Conservation (phyloP, 2,888 invertebrate species). For the Chrysolina oricalcia region DNA sequence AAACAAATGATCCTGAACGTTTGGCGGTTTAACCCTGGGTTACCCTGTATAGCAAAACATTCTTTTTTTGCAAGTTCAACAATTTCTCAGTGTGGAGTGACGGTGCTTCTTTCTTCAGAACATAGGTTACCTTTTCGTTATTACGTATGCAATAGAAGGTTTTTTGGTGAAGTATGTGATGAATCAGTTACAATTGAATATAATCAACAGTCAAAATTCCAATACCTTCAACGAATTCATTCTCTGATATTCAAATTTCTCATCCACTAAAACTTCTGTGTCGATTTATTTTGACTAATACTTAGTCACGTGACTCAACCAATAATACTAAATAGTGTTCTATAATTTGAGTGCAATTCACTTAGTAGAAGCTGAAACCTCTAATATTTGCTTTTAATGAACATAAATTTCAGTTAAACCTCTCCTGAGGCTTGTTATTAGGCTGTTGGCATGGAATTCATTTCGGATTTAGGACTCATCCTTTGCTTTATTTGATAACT, state of each 20-base stretch:
- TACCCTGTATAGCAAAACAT: too few species aligned
- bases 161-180: too few species aligned
- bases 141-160: too few species aligned
- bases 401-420: slow-evolving; percentile 63
- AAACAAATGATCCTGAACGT: too few species aligned
- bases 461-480: slow-evolving; percentile 25
- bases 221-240: not conserved
- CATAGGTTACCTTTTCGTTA: too few species aligned
- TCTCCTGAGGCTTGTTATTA: slow-evolving; percentile 57
- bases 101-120: too few species aligned
- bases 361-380: slow-evolving; percentile 59
- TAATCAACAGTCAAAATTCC: too few species aligned
- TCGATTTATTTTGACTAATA: not conserved
- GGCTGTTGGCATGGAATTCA: slow-evolving; percentile 28
- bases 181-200: too few species aligned
- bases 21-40: too few species aligned
- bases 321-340: slow-evolving; percentile 58
- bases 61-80: too few species aligned
- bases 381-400: slow-evolving; percentile 62
- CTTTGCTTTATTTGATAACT: slow-evolving; percentile 24
- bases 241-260: too few species aligned
- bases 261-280: not conserved
- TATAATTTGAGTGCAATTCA: slow-evolving; percentile 63
- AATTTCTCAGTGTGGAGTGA: too few species aligned
- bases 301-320: slow-evolving; percentile 60